Conservation (phyloP, 2,113 vertebrate genomes). For the Ammodramus savannarum region DNA sequence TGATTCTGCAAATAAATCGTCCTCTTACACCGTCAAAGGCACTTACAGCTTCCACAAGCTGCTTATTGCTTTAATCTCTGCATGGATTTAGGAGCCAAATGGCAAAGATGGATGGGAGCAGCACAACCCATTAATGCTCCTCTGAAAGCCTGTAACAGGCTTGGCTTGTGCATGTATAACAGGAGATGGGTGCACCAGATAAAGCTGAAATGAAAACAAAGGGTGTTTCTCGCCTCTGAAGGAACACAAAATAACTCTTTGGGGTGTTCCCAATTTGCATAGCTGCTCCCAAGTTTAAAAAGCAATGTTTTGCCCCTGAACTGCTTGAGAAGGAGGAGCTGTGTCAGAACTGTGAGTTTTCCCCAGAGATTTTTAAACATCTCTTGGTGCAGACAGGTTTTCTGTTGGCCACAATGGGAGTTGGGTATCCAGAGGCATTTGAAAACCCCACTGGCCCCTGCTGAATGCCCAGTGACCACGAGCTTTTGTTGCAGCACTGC, state of each 20-base stretch:
- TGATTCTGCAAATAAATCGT: not conserved
- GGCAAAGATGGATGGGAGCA: not conserved
- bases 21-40: not conserved
- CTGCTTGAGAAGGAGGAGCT: not conserved
- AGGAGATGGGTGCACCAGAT: not conserved
- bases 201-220: not conserved
- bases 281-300: not conserved
- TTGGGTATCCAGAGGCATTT: not conserved
- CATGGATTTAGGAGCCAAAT: not conserved
- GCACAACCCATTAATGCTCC: not conserved
- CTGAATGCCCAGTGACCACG: not conserved
- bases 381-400: not conserved
- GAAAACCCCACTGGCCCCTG: not conserved
- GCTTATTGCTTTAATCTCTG: slow-evolving; percentile 38
- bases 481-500: not conserved
- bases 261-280: not conserved
- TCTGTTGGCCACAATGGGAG: not conserved
- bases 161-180: not conserved
- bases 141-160: not conserved
- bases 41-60: not conserved
- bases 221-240: not conserved
- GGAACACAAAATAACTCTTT: not conserved
- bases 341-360: not conserved
- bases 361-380: not conserved
- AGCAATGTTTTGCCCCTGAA: not conserved